phyloP scores from a whole-genome alignment of 64 coral and sea anemone genomes.

The Montipora capricornis region DNA sequence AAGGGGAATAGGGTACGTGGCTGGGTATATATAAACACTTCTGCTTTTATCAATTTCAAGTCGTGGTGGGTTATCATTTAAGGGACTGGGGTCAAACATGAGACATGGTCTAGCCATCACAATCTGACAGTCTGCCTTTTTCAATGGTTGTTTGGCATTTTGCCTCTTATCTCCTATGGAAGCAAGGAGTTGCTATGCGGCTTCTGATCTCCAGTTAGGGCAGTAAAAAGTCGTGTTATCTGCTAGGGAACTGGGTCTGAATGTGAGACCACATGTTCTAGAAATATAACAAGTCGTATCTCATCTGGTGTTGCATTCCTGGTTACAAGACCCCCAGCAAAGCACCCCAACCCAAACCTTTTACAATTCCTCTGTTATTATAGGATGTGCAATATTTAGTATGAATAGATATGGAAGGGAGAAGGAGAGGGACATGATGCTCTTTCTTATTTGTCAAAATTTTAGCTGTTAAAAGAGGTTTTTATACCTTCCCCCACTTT shows the following conservation, averaged over 20 bases:
- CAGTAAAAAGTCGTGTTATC: not conserved
- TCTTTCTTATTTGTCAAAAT: not conserved
- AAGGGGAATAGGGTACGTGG: too few species aligned
- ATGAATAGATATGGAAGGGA: not conserved
- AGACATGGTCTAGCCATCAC: not conserved
- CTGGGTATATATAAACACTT: too few species aligned
- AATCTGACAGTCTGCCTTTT: not conserved
- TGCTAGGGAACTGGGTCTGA: not conserved
- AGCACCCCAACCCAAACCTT: not conserved
- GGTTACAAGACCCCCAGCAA: not conserved
- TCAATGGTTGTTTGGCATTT: not conserved
- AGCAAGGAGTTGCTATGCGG: not conserved
- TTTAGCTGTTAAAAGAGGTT: not conserved
- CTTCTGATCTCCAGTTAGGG: not conserved
- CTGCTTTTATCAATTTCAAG: slow-evolving; percentile 17
- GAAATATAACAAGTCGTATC: not conserved
- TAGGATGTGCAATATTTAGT: not conserved
- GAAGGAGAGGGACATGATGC: not conserved
- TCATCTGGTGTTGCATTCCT: not conserved
- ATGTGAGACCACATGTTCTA: not conserved
- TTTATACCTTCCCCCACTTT: not conserved
- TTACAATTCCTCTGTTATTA: not conserved
- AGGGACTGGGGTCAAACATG: slow-evolving; percentile 7
- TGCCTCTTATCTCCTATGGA: not conserved
- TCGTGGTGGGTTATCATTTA: slow-evolving; percentile 12